Percentiles rank a stretch among this genome's conserved stretches.
Conservation (phyloP, 2,888 invertebrate genomes). For the Drosophila subsilvestris region DNA sequence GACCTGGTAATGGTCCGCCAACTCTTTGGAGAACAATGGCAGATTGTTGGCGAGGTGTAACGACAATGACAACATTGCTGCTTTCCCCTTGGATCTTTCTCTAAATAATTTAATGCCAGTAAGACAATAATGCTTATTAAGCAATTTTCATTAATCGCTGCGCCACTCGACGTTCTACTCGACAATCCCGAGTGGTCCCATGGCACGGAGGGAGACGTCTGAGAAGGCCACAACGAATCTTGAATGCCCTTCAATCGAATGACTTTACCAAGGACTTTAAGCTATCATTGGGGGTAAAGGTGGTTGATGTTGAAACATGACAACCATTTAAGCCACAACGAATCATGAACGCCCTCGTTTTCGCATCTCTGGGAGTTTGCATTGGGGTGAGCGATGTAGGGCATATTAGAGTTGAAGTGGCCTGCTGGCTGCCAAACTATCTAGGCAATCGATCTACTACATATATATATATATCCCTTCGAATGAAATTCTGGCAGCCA, state of each 20-base stretch:
- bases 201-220: slow-evolving; percentile 17
- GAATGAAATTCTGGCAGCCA: not conserved
- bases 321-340: not conserved
- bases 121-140: slow-evolving; percentile 80
- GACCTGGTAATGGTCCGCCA: not conserved
- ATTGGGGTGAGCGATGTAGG: slow-evolving; percentile 21
- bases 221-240: not conserved
- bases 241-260: slow-evolving; percentile 6
- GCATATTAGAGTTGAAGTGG: slow-evolving; percentile 44
- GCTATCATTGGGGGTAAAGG: not conserved
- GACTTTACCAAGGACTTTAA: not conserved
- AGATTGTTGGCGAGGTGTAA: slow-evolving; percentile 21
- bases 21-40: slow-evolving; percentile 40
- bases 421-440: slow-evolving; percentile 50
- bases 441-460: slow-evolving; percentile 58
- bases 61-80: slow-evolving; percentile 11
- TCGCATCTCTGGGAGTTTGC: not conserved
- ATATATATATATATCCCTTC: slow-evolving; percentile 18
- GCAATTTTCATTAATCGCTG: slow-evolving; percentile 79
- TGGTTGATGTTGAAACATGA: not conserved
- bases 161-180: slow-evolving; percentile 70
- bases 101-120: slow-evolving; percentile 74
- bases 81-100: slow-evolving; percentile 46
- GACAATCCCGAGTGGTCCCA: slow-evolving; percentile 62
- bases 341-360: not conserved